Conservation (phyloP, 2,888 invertebrate genomes). For the Busseola fusca region DNA sequence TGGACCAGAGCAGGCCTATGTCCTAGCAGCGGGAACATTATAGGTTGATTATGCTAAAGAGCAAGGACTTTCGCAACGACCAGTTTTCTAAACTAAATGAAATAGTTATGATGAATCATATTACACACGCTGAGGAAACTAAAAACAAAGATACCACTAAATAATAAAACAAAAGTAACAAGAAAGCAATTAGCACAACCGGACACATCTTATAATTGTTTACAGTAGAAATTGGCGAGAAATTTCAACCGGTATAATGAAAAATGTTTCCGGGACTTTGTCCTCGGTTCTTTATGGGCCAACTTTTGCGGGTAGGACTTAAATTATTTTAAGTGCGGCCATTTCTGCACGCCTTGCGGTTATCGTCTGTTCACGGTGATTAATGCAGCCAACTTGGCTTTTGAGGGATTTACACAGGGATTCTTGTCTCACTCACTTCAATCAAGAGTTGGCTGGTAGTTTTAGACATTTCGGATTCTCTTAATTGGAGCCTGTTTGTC, state of each 20-base stretch:
- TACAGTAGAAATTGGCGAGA: conserved; percentile 74
- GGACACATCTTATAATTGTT: conserved; percentile 83
- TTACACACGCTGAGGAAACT: not conserved
- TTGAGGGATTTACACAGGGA: conserved; percentile 65
- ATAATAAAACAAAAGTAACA: conserved; percentile 58
- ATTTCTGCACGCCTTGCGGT: conserved; percentile 83
- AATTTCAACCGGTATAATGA: conserved; percentile 79
- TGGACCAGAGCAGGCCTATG: no score
- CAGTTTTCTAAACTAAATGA: not conserved
- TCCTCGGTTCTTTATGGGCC: conserved; percentile 82
- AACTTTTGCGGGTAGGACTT: conserved; percentile 80
- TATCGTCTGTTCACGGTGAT: conserved; percentile 80
- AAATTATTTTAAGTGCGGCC: conserved; percentile 86
- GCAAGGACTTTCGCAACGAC: not conserved
- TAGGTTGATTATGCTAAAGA: not conserved
- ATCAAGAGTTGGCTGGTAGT: conserved; percentile 54
- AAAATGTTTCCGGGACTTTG: conserved; percentile 84
- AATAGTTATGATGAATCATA: not conserved
- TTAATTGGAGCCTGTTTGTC: conserved; percentile 46
- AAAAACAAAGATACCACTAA: conserved; percentile 15
- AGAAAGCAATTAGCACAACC: conserved; percentile 74
- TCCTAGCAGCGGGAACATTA: not conserved
- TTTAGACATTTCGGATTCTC: conserved; percentile 20
- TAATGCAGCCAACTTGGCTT: conserved; percentile 72
- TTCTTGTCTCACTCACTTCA: conserved; percentile 57